These are phyloP conservation scores for Acridotheres tristis DNA, from an alignment of 2,797 vertebrate genomes.

Conservation along the genomic window DNA sequence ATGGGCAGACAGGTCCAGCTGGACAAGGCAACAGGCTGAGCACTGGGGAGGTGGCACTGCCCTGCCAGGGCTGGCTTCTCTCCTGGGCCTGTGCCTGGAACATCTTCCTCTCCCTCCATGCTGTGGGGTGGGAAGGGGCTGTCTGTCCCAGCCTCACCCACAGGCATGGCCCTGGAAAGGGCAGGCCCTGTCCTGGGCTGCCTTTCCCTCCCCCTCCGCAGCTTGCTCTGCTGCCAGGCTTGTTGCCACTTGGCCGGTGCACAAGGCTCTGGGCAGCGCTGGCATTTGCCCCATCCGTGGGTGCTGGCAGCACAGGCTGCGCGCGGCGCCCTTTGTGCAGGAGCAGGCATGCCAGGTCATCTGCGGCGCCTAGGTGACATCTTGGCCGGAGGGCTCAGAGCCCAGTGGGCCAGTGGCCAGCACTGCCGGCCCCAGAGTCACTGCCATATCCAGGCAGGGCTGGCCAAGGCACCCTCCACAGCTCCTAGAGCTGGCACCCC, in stretches of 20 bases:
- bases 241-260: background rate
- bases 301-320: background rate
- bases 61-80: background rate
- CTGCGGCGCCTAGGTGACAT: constrained; percentile 15
- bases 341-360: background rate
- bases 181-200: background rate
- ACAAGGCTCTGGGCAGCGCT: background rate
- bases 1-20: background rate
- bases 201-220: background rate
- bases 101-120: background rate
- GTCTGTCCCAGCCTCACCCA: background rate
- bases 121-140: background rate
- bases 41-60: background rate
- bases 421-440: background rate
- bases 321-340: background rate
- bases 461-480: background rate
- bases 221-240: background rate
- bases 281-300: background rate
- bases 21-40: background rate
- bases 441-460: background rate
- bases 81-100: background rate
- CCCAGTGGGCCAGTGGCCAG: constrained; percentile 3
- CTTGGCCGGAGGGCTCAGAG: background rate
- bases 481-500: background rate
- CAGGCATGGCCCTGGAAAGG: rapidly evolving